Evolutionary conservation across 2,113 vertebrate genomes (phyloP), one percentile per base, ranked within the genome.

Genomic region (Scalopus aquaticus): DNA sequence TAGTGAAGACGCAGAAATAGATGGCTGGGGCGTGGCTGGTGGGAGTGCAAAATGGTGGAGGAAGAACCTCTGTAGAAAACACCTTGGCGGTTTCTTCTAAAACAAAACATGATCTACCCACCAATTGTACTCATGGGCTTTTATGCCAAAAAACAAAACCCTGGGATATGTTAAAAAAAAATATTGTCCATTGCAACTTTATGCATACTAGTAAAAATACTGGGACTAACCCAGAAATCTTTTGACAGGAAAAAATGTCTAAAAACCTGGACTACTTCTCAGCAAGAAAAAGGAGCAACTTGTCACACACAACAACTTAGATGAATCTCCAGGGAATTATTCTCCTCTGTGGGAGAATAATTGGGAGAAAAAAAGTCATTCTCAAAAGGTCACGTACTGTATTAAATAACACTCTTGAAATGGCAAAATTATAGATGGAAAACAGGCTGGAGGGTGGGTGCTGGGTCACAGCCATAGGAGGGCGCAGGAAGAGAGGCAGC

Each of bases 121-220:
- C 54, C 49, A 88, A 11, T 2, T 78, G n/a, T 9, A 79, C 49
- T 88, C 37, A 56, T 35, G 65, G 15, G 32, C 35, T 77, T 85
- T 85, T 56, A 88, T 72, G 7, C 39, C 46, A 92, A 62, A 10
- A 89, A 88, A 69, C 22, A 79, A 81, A 90, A 83, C 30, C 12
- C 44, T 32, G 26, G 26, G 49, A 72, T 30, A 15, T 1, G 12
- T 72, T 81, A 19, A 28, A 51, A 67, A 3, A 65, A 0, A 4
- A 78, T n/a, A n/a, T 79, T 30, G 28, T 60, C 58, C 44, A 72
- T 0, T 44, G 49, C 26, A 81, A 77, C 30, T 90, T 81, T 84
- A 84, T n/a, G 74, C 15, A 69, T 5, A 42, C 39, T 49, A 42
- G 30, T 54, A 16, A 62, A n/a, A 78, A 95, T 60, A 35, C 16